These are phyloP conservation scores for Thymelicus sylvestris DNA, from an alignment of 2,888 invertebrate species.

Conservation along the genomic window DNA sequence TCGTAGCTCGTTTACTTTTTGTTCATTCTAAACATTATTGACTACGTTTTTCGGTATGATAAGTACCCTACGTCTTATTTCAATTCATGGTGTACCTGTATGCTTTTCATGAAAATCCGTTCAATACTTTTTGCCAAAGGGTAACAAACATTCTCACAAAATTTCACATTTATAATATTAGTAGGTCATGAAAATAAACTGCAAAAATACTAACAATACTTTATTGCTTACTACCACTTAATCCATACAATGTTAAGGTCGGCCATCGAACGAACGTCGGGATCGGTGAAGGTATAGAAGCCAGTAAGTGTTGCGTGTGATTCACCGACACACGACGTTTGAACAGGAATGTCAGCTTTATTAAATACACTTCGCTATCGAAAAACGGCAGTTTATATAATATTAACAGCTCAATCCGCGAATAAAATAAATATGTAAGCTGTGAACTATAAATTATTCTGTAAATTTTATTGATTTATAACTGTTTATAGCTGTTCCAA, in stretches of 20 bases:
- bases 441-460: background rate
- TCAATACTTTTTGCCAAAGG: too few species aligned
- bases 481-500: slow-evolving; percentile 10
- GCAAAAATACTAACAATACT: slow-evolving; percentile 61
- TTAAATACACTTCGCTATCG: slow-evolving; percentile 41
- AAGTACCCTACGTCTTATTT: too few species aligned
- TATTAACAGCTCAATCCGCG: slow-evolving; percentile 24
- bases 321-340: slow-evolving; percentile 56
- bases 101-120: too few species aligned
- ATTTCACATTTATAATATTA: too few species aligned
- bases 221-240: slow-evolving; percentile 76
- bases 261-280: slow-evolving; percentile 51
- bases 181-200: slow-evolving; percentile 47
- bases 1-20: too few species aligned
- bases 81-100: too few species aligned
- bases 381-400: slow-evolving; percentile 47
- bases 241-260: slow-evolving; percentile 54
- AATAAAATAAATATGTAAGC: slow-evolving; percentile 13
- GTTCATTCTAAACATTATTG: too few species aligned
- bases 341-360: slow-evolving; percentile 60
- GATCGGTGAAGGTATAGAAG: slow-evolving; percentile 63
- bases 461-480: background rate
- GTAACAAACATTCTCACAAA: too few species aligned
- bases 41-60: too few species aligned
- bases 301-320: slow-evolving; percentile 68